Evolutionary conservation across 2,797 vertebrate species (phyloP).

Genomic region (Aerospiza tachiro): DNA sequence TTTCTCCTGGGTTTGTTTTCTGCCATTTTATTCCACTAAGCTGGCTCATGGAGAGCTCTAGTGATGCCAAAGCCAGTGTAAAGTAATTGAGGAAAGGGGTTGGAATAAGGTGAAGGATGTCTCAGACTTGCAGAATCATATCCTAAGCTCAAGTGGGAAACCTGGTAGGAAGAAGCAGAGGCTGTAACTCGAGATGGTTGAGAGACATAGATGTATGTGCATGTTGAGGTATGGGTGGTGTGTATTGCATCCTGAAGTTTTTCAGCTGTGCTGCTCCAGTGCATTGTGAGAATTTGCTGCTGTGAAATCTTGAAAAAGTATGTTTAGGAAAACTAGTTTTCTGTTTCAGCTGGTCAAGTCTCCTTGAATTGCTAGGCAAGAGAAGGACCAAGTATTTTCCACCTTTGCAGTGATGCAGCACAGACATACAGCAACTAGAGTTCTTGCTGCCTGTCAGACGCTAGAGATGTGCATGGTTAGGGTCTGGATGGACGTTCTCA

Average conservation of each 20-base stretch:
- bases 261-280: background rate
- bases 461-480: background rate
- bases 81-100: background rate
- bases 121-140: background rate
- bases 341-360: background rate
- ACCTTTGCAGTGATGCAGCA: background rate
- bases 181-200: background rate
- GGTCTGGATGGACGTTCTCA: background rate
- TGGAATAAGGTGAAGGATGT: background rate
- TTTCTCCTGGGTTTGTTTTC: background rate
- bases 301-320: background rate
- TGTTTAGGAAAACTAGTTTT: background rate
- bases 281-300: background rate
- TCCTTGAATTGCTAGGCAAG: background rate
- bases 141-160: background rate
- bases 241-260: background rate
- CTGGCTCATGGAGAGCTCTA: background rate
- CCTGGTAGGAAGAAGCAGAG: background rate
- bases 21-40: background rate
- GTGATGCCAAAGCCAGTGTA: background rate
- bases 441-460: background rate
- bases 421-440: background rate
- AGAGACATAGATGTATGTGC: accelerated
- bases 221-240: background rate
- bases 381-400: background rate